Evolutionary conservation across 2,113 vertebrate genomes (phyloP).

Genomic region (Lota lota): DNA sequence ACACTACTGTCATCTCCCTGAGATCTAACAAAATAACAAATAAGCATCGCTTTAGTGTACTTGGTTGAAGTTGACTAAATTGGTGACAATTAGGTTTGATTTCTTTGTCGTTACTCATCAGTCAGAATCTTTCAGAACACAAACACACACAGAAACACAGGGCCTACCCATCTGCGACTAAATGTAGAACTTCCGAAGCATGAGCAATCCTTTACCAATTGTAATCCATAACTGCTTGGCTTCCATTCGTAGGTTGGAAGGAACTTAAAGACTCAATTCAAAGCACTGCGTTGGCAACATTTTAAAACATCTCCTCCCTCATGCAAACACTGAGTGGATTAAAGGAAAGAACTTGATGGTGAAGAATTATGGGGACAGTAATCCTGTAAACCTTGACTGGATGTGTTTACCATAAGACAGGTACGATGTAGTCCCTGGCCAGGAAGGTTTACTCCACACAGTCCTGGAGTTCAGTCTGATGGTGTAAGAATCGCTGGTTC

Average conservation of each 20-base stretch:
- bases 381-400: constrained; percentile 30
- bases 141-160: neutral
- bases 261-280: constrained; percentile 34
- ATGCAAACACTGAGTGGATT: constrained; percentile 41
- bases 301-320: constrained; percentile 21
- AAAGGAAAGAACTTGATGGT: constrained; percentile 34
- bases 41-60: too few relatives aligned
- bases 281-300: constrained; percentile 14
- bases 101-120: too few relatives aligned
- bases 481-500: neutral
- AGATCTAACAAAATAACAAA: too few relatives aligned
- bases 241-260: constrained; percentile 9
- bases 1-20: too few relatives aligned
- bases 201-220: constrained; percentile 19
- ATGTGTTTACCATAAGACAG: constrained; percentile 43
- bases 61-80: too few relatives aligned
- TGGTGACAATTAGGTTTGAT: too few relatives aligned
- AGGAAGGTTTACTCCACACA: constrained; percentile 3
- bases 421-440: constrained; percentile 20
- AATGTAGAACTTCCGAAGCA: neutral
- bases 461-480: neutral
- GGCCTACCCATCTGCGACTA: too few relatives aligned
- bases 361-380: constrained; percentile 35
- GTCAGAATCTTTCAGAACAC: neutral
- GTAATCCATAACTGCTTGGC: constrained; percentile 28